Base-by-base conservation (phyloP, 2,888 invertebrate genomes). In the Herminia tarsipennalis region DNA sequence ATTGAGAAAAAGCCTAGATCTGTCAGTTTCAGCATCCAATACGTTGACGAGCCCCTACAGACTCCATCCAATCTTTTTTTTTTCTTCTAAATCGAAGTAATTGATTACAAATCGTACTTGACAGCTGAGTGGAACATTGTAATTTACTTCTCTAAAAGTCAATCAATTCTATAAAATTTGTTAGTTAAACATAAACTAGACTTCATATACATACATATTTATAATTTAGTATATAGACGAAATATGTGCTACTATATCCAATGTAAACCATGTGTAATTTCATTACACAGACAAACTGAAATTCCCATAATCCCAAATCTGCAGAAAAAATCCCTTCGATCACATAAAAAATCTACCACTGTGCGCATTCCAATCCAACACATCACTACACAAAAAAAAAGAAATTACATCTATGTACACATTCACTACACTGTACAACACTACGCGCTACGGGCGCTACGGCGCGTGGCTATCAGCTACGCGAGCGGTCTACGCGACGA, bases 401-500 rank as follows among this genome's bases (percentile, higher is more conserved):
- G 56, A 62, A 71, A 73, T 75, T 83, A 84, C 83, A 81, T 80
- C 63, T 76, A 75, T 62, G 70, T 57, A 76, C 83, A 83, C 77
- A 71, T 47, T 73, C 82, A 81, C 80, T 68, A 72, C 78, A 76
- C 80, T 68, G 56, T 63, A 54, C 38, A 45, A 52, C 67, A 74
- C 71, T 71, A 68, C 70, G 74, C 41, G 54, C 49, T 70, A 67
- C 72, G 70, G 61, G 68, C n/a, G n/a, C 75, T 74, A 80, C 81
- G 78, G 54, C 83, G 55, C 84, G 85, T 80, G 81, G 85, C 72
- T 35, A 38, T 22, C 45, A 36, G 66, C 78, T 77, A 78, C 83
- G 76, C 87, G 88, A 72, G 82, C 77, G 75, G 69, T 70, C 87
- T 83, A 87, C 88, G 83, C 88, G 87, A 70, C 83, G 86, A 70